These are phyloP conservation scores for Tamandua tetradactyla DNA, from an alignment of 2,797 vertebrate genomes.

Conservation along the genomic window DNA sequence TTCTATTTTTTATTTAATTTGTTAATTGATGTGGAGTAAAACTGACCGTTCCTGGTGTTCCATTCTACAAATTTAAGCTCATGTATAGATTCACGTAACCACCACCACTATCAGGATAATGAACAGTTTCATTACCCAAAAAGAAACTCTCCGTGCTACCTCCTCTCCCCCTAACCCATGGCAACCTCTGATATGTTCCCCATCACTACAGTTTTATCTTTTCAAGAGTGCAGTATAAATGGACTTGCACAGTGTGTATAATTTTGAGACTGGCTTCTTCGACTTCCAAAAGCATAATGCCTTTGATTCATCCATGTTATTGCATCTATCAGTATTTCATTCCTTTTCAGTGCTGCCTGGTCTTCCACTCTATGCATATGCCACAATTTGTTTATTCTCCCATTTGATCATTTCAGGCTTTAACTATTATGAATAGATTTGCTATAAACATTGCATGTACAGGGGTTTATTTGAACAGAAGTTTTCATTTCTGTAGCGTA, in stretches of 20 bases:
- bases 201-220: neutral
- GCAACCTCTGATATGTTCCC: neutral
- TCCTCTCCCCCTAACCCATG: neutral
- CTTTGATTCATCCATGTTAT: neutral
- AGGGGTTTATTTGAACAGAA: neutral
- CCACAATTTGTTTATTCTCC: neutral
- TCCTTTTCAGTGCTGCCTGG: neutral
- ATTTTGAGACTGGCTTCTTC: neutral
- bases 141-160: neutral
- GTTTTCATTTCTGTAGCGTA: neutral
- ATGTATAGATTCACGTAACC: neutral
- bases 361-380: neutral
- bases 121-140: neutral
- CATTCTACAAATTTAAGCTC: constrained; percentile 1
- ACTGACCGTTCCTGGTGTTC: neutral
- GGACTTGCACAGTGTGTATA: neutral
- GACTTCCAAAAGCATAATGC: neutral
- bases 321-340: neutral
- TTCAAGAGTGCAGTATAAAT: neutral
- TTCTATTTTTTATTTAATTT: constrained; percentile 4
- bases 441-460: neutral
- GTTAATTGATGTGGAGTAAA: neutral
- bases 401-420: neutral
- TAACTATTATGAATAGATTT: neutral
- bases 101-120: neutral